Base-by-base conservation (phyloP, 2,888 invertebrate genomes). In the Lissocephala sabroskyi region DNA sequence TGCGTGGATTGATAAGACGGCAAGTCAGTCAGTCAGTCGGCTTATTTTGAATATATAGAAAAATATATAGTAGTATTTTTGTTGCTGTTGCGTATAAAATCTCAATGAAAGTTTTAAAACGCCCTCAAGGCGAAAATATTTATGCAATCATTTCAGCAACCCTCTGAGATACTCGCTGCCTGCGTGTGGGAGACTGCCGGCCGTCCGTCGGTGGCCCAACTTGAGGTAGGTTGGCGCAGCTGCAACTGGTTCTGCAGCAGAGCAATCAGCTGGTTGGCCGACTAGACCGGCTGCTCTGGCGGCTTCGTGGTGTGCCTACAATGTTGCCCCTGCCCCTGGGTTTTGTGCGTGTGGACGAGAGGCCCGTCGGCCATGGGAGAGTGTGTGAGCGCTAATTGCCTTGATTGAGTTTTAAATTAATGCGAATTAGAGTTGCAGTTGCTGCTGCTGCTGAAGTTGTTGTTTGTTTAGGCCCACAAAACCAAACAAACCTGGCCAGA, bases 381-480 rank as follows among this genome's bases (percentile, higher is more conserved):
- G 56, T 61, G 71, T 59, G 71, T 65, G 64, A 48, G 66, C 67
- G 62, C 57, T 79, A 73, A 76, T 76, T 73, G 63, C 56, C 65
- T 62, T 73, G 77, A 74, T 75, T 76, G 77, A 76, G 63, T 76
- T 79, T 76, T 76, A 68, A 79, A 79, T 68, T 76, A 76, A 74
- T 60, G 63, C 74, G 74, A 79, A 62, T 65, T 62, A 59, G 60
- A 76, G 62, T 71, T 79, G 70, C 48, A 62, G 50, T 45, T 14
- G 16, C 33, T 28, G 30, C 26, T 33, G 35, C 18, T 49, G 56
- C 53, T 66, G 56, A 47, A 46, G 39, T 56, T 60, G 59, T 71
- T 70, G 55, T 61, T 58, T 7, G 23, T 62, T 46, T 57, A 55
- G 54, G 64, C 60, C 49, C 49, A 54, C 61, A 49, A 4, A 11